Base-by-base conservation (phyloP, 2,888 invertebrate species). In the Nomada lathburiana region DNA sequence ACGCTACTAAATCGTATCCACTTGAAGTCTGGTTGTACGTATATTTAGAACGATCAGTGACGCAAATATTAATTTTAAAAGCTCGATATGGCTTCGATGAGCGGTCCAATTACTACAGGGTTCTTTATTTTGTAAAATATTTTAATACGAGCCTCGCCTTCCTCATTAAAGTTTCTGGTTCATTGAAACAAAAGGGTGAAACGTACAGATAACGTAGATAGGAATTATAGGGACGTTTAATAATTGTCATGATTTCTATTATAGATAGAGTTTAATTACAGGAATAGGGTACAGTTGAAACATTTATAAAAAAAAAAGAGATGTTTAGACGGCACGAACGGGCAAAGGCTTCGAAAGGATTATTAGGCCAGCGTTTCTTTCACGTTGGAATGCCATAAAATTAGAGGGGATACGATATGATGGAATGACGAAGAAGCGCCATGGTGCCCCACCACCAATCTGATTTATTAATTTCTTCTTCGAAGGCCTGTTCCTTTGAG, bases 401-500 rank as follows among this genome's bases (percentile, higher is more conserved):
- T 68, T 60, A 36, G 52, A n/a, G 63, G 63, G 87, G 85, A 85
- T 89, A 87, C 67, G 76, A 80, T 80, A 82, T 73, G 72, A 72
- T 50, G 69, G 80, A 68, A 82, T 80, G 87, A 82, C 77, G 79
- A 36, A 80, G 80, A 65, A 65, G 62, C 87, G 76, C 87, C 83
- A 76, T 20, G 82, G 65, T 83, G 87, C 77, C 64, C 83, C 67
- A 52, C 60, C 63, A 23, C 44, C 29, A 68, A 36, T 47, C 71
- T 88, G 86, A 90, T 90, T 90, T 89, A 90, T 90, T 90, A 89
- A 90, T 90, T 90, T 84, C 63, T 63, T 74, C 60, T 62, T 52
- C 20, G 64, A 80, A 67, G 72, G 57, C 47, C 65, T 62, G 55
- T 52, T 75, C 69, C 77, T 60, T 70, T 44, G 60, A 29, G 67